Conservation (phyloP, 2,888 invertebrate genomes). For the Thelaira solivaga region DNA sequence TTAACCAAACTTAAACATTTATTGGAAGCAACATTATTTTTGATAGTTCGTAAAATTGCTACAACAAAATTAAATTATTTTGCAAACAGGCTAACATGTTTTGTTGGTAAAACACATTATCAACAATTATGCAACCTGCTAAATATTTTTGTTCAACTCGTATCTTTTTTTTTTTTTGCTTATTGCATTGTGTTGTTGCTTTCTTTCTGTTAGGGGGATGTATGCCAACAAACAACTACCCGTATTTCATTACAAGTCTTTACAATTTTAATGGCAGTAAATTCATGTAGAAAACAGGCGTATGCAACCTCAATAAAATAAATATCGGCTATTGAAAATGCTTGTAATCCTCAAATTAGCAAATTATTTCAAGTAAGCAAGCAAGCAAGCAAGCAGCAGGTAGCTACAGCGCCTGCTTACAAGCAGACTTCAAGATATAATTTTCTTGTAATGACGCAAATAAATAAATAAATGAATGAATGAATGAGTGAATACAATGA, state of each 20-base stretch:
- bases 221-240: not conserved
- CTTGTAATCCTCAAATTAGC: constrained; percentile 16
- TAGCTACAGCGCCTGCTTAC: too few relatives aligned
- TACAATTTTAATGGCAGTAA: constrained; percentile 12
- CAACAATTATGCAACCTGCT: constrained; percentile 48
- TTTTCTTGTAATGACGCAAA: constrained; percentile 40
- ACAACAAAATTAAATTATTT: constrained; percentile 5
- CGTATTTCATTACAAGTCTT: not conserved
- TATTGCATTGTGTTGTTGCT: constrained; percentile 4
- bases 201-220: constrained; percentile 20
- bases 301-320: constrained; percentile 19
- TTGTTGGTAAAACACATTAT: constrained; percentile 33
- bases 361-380: constrained; percentile 22
- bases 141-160: constrained; percentile 4
- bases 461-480: too few relatives aligned
- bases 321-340: constrained; percentile 24
- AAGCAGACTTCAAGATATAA: too few relatives aligned
- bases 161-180: not conserved
- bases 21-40: not conserved
- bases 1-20: not conserved
- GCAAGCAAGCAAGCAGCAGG: not conserved
- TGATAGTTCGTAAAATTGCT: not conserved
- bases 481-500: too few relatives aligned
- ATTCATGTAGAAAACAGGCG: constrained; percentile 40
- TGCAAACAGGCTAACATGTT: not conserved